Evolutionary conservation across 1,140 invertebrate genomes (phyloP).

Genomic region (Drosophila melanogaster): DNA sequence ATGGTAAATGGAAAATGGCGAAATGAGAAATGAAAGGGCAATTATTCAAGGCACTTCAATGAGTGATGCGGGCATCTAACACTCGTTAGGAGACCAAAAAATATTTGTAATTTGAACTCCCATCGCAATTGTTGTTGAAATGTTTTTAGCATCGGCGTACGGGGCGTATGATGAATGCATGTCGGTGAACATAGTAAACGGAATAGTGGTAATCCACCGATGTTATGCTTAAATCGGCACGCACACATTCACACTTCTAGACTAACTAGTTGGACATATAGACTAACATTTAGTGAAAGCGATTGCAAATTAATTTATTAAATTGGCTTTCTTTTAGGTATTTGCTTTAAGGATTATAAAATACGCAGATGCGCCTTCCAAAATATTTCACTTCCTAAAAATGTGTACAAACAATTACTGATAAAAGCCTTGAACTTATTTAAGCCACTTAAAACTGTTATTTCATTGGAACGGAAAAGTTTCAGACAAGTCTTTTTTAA

Average conservation of each 20-base stretch:
- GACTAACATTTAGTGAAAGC: constrained; percentile 59
- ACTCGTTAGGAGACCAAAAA: constrained; percentile 23
- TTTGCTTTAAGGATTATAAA: constrained; percentile 15
- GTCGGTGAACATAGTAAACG: constrained; percentile 22
- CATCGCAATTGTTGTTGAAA: constrained; percentile 10
- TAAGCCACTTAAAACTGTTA: neutral
- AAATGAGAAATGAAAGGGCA: constrained; percentile 59
- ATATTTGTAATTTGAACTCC: constrained; percentile 35
- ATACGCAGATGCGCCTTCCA: constrained; percentile 22
- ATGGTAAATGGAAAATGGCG: constrained; percentile 18
- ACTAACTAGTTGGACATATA: constrained; percentile 40
- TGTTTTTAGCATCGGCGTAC: constrained; percentile 28
- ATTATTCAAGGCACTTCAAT: constrained; percentile 55
- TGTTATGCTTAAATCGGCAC: constrained; percentile 23
- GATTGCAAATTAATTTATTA: constrained; percentile 48
- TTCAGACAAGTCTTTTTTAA: neutral
- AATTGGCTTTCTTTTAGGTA: constrained; percentile 11
- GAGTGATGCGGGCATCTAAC: constrained; percentile 20
- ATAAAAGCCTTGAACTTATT: neutral
- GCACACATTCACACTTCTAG: constrained; percentile 30
- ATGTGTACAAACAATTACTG: neutral
- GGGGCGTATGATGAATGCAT: constrained; percentile 46
- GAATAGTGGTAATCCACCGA: constrained; percentile 13
- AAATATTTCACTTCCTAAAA: neutral
- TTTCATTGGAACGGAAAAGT: neutral